These are phyloP conservation scores for Eolophus roseicapilla DNA, from an alignment of 2,113 vertebrate genomes.

Conservation along the genomic window DNA sequence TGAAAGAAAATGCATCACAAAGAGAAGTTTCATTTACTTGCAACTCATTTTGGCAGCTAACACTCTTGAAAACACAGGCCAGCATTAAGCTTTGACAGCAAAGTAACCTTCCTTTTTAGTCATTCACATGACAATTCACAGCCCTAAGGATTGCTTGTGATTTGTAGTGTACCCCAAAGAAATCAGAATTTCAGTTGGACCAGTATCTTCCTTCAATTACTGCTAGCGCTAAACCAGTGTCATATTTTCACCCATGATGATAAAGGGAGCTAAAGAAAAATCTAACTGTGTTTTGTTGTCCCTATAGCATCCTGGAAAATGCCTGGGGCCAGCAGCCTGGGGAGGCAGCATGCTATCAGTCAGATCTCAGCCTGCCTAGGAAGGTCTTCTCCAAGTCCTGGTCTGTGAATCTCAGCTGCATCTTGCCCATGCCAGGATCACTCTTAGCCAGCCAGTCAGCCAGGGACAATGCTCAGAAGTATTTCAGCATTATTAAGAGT, in stretches of 20 bases:
- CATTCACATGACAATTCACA: slow-evolving; percentile 21
- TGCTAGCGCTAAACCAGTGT: neutral
- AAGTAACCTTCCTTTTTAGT: slow-evolving; percentile 25
- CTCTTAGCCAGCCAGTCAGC: neutral
- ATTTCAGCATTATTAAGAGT: neutral
- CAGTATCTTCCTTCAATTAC: neutral
- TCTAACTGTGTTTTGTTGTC: fast-evolving
- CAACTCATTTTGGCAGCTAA: slow-evolving; percentile 20
- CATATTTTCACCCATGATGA: neutral
- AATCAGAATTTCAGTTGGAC: neutral
- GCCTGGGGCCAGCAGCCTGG: neutral
- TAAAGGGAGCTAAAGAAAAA: neutral
- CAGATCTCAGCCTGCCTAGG: fast-evolving
- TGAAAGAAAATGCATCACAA: slow-evolving; percentile 41
- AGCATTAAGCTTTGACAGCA: neutral
- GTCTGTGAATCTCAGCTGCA: neutral
- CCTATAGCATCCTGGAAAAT: neutral
- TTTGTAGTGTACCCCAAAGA: neutral
- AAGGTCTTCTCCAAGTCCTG: neutral
- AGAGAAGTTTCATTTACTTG: slow-evolving; percentile 44
- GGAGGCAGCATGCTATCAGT: neutral
- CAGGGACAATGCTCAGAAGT: neutral
- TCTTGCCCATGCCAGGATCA: neutral
- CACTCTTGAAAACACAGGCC: neutral
- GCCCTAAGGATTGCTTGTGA: neutral